A percentile compares a stretch with the other conserved stretches of the same genome.
Evolutionary conservation across 2,797 vertebrate genomes (phyloP).

Genomic region (Sebastolobus alascanus): DNA sequence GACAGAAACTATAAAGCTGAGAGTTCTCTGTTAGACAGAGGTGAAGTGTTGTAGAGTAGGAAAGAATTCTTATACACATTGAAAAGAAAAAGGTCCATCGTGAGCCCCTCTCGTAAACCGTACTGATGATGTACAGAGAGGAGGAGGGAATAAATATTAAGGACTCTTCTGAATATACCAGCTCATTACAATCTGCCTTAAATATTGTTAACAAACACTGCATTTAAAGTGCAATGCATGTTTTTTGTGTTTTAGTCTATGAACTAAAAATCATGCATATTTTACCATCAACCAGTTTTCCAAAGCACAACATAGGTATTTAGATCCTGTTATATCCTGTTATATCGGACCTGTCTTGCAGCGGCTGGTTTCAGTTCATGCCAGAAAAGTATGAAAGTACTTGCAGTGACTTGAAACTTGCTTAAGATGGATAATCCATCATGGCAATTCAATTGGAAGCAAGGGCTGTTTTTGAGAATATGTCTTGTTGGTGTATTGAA

Average conservation of each 20-base stretch:
- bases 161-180: conserved; percentile 16
- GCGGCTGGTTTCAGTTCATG: conserved; percentile 5
- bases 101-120: neutral
- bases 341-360: neutral
- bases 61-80: neutral
- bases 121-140: neutral
- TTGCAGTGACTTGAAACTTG: conserved; percentile 20
- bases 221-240: neutral
- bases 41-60: too few species aligned
- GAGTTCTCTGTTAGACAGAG: too few species aligned
- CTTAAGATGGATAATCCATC: conserved; percentile 9
- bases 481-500: neutral
- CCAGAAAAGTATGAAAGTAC: conserved; percentile 6
- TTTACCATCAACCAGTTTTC: neutral
- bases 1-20: too few species aligned
- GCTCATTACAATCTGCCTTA: conserved; percentile 10
- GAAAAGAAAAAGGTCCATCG: neutral
- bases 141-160: conserved; percentile 2
- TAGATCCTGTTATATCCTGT: neutral
- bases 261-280: too few species aligned
- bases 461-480: neutral
- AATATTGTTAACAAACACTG: conserved; percentile 19
- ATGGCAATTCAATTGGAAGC: neutral
- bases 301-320: neutral
- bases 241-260: neutral